Percentiles rank a stretch among this genome's conserved stretches.
phyloP scores from a whole-genome alignment of 23 tunicate genomes.

The Halocynthia roretzi region DNA sequence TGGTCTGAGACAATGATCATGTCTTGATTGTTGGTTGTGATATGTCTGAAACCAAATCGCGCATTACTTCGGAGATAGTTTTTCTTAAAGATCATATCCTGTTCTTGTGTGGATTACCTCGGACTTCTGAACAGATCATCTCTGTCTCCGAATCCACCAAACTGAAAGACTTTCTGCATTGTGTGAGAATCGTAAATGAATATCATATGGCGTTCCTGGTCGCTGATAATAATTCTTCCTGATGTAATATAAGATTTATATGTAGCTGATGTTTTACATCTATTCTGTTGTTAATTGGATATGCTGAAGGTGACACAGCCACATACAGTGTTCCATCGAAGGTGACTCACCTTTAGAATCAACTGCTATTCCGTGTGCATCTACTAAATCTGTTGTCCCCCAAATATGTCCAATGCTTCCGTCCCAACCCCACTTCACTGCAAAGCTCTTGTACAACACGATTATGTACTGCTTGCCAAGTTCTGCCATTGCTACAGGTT shows the following conservation, averaged over 20 bases:
- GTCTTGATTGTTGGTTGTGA: slow-evolving; percentile 46
- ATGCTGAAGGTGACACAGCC: neutral
- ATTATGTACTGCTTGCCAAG: slow-evolving; percentile 12
- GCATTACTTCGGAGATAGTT: neutral
- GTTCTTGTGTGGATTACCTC: slow-evolving; percentile 15
- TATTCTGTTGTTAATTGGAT: neutral
- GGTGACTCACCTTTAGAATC: slow-evolving; percentile 37
- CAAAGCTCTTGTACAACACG: slow-evolving; percentile 32
- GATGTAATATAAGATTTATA: neutral
- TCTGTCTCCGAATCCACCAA: slow-evolving; percentile 57
- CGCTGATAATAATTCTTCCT: slow-evolving; percentile 57
- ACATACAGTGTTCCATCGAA: neutral
- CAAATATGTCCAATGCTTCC: slow-evolving; percentile 28
- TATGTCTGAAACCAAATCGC: slow-evolving; percentile 21
- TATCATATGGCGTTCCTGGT: slow-evolving; percentile 53
- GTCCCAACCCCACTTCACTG: slow-evolving; percentile 35
- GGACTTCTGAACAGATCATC: slow-evolving; percentile 51
- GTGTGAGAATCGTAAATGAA: slow-evolving; percentile 43
- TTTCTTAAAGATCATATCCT: neutral
- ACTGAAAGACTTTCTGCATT: slow-evolving; percentile 33
- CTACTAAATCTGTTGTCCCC: slow-evolving; percentile 35
- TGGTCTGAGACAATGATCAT: slow-evolving; percentile 74
- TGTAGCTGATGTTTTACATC: neutral
- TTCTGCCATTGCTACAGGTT: slow-evolving; percentile 39
- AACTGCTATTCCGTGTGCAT: slow-evolving; percentile 38